These are phyloP conservation scores for Anoplius nigerrimus DNA, from an alignment of 2,888 invertebrate species.

Conservation along the genomic window DNA sequence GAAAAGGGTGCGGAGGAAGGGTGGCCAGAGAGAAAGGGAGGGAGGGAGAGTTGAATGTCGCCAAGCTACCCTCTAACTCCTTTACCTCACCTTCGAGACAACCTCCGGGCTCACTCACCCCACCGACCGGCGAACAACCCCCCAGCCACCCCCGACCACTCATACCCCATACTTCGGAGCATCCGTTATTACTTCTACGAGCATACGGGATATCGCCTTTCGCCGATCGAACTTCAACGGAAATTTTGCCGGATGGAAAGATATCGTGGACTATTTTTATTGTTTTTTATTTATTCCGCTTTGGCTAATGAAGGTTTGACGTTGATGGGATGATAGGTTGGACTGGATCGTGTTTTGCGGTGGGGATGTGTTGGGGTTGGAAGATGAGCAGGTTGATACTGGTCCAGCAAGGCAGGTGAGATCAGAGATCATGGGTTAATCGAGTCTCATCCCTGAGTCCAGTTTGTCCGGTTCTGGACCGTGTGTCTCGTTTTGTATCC, in stretches of 20 bases:
- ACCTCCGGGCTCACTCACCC: slow-evolving; percentile 36
- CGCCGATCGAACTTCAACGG: slow-evolving; percentile 52
- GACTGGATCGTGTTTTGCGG: too few relatives aligned
- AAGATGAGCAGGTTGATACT: too few relatives aligned
- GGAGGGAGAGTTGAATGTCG: slow-evolving; percentile 71
- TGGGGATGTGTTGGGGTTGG: too few relatives aligned
- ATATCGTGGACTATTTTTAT: too few relatives aligned
- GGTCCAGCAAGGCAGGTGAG: slow-evolving; percentile 42
- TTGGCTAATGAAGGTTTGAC: too few relatives aligned
- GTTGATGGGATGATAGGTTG: too few relatives aligned
- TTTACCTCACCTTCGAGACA: slow-evolving; percentile 58
- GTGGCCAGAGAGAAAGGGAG: slow-evolving; percentile 32
- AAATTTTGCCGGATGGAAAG: slow-evolving; percentile 56
- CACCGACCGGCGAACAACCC: slow-evolving; percentile 19
- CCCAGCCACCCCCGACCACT: slow-evolving; percentile 20
- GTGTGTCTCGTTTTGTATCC: slow-evolving; percentile 37
- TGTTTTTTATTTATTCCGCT: too few relatives aligned
- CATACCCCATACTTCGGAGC: slow-evolving; percentile 31
- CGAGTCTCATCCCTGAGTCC: slow-evolving; percentile 39
- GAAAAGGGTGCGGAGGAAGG: slow-evolving; percentile 43
- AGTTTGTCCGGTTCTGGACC: slow-evolving; percentile 63
- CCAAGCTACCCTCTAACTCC: slow-evolving; percentile 70
- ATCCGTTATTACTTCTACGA: slow-evolving; percentile 71
- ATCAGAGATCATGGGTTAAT: slow-evolving; percentile 62
- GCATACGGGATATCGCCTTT: slow-evolving; percentile 67